Evolutionary conservation across 2,888 invertebrate species (phyloP).

Genomic region (Scaptomyza reducta): DNA sequence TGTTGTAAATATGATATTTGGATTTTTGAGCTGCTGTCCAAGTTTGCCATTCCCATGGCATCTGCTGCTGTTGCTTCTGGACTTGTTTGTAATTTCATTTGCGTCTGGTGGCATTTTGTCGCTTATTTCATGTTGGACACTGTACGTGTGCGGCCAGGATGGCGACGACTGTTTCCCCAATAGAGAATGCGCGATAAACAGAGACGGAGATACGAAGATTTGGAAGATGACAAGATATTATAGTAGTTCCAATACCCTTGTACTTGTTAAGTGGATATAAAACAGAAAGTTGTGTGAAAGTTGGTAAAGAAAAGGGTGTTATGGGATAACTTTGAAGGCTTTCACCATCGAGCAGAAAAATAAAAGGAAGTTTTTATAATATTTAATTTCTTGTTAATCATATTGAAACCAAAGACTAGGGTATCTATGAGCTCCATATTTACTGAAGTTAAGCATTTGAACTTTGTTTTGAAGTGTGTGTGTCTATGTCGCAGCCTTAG

Average conservation of each 20-base stretch:
- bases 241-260: background rate
- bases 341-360: too few relatives aligned
- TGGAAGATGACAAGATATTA: background rate
- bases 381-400: too few relatives aligned
- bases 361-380: too few relatives aligned
- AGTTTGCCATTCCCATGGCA: conserved; percentile 42
- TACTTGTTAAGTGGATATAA: background rate
- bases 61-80: conserved; percentile 30
- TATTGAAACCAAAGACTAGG: background rate
- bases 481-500: conserved; percentile 57
- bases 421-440: background rate
- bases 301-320: background rate
- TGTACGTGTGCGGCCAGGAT: conserved; percentile 62
- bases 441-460: background rate
- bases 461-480: conserved; percentile 49
- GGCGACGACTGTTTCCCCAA: conserved; percentile 31
- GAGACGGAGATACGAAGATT: background rate
- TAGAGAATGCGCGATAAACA: background rate
- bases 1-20: conserved; percentile 78
- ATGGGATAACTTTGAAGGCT: background rate
- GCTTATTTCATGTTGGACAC: conserved; percentile 47
- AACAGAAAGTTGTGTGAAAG: background rate
- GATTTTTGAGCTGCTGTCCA: conserved; percentile 65
- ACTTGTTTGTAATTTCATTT: conserved; percentile 70
- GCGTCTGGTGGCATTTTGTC: conserved; percentile 72